Evolutionary conservation across 2,888 invertebrate genomes (phyloP).

Genomic region (Orthosia incerta): DNA sequence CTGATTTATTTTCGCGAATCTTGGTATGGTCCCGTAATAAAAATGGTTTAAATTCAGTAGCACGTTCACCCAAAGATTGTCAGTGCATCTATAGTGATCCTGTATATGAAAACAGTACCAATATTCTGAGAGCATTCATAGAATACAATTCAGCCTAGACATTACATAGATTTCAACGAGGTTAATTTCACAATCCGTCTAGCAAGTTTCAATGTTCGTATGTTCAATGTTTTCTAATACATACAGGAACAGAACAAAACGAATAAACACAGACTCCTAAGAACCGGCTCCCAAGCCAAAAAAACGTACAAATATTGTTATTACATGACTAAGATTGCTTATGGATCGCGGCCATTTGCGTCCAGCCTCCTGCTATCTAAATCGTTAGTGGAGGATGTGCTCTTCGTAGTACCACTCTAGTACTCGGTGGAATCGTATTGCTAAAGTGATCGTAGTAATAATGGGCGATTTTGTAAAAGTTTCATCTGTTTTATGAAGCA

Average conservation of each 20-base stretch:
- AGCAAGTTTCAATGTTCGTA: constrained; percentile 3
- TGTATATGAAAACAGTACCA: background rate
- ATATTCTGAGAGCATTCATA: background rate
- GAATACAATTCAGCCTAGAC: background rate
- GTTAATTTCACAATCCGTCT: constrained; percentile 7
- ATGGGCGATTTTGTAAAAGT: constrained; percentile 31
- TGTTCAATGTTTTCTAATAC: constrained; percentile 10
- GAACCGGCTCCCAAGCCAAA: constrained; percentile 46
- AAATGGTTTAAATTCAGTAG: too few relatives aligned
- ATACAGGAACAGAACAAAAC: constrained; percentile 17
- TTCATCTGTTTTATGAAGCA: constrained; percentile 10
- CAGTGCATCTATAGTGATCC: too few relatives aligned
- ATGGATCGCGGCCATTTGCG: constrained; percentile 44
- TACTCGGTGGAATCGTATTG: constrained; percentile 31
- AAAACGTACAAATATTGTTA: constrained; percentile 56
- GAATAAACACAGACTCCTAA: constrained; percentile 24
- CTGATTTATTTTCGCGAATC: background rate
- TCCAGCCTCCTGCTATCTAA: constrained; percentile 58
- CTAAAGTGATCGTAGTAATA: constrained; percentile 34
- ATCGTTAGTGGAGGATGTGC: constrained; percentile 38
- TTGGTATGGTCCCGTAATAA: too few relatives aligned
- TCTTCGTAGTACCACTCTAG: constrained; percentile 23
- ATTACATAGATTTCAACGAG: background rate
- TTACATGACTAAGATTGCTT: constrained; percentile 60
- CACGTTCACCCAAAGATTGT: too few relatives aligned